Percentiles rank a stretch among this genome's conserved stretches.
phyloP scores from a whole-genome alignment of 2,888 invertebrate genomes.

The Dryococelus australis region DNA sequence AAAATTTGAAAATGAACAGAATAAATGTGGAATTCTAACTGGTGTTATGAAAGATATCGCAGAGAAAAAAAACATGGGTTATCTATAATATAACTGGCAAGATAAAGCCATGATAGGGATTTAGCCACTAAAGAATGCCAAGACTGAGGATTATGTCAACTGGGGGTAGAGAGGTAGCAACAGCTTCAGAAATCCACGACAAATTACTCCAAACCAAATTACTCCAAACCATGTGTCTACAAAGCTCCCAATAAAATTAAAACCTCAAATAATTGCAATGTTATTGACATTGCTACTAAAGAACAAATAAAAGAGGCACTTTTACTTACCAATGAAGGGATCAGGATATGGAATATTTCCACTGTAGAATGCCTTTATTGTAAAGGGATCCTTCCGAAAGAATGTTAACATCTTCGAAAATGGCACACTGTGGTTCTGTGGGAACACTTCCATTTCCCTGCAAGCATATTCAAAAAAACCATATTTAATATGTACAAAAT shows the following conservation, averaged over 20 bases:
- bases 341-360: slow-evolving; percentile 78
- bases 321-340: slow-evolving; percentile 74
- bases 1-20: too few species aligned
- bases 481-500: background rate
- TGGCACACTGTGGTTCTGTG: slow-evolving; percentile 87
- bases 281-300: background rate
- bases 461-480: slow-evolving; percentile 42
- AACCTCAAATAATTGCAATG: background rate
- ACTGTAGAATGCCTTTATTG: slow-evolving; percentile 84
- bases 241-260: background rate
- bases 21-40: too few species aligned
- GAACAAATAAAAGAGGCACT: background rate
- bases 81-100: too few species aligned
- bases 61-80: too few species aligned
- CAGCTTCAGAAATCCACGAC: too few species aligned
- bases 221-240: too few species aligned
- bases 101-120: too few species aligned
- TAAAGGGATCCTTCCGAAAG: slow-evolving; percentile 87
- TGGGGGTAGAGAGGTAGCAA: too few species aligned
- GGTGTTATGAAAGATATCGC: too few species aligned
- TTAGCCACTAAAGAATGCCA: too few species aligned
- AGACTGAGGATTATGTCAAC: too few species aligned
- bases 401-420: slow-evolving; percentile 95
- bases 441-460: slow-evolving; percentile 92
- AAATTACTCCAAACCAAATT: too few species aligned